Percentiles rank a stretch among this genome's conserved stretches.
Conservation (phyloP, 2,888 invertebrate species). For the Keiferia lycopersicella region DNA sequence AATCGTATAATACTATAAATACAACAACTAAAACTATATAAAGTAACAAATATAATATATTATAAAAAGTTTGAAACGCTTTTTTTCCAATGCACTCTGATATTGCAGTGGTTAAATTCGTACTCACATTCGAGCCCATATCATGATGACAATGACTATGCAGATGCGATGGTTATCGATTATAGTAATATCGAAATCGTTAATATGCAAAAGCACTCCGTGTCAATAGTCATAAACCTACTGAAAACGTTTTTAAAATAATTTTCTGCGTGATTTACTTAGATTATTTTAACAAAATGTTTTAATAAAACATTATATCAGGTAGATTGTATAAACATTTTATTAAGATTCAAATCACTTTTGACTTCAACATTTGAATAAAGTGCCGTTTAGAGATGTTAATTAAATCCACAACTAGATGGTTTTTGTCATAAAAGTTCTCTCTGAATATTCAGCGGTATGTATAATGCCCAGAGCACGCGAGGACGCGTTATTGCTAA, state of each 20-base stretch:
- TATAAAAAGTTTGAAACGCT: neutral
- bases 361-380: slow-evolving; percentile 18
- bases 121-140: slow-evolving; percentile 13
- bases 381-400: slow-evolving; percentile 52
- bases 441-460: slow-evolving; percentile 48
- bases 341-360: slow-evolving; percentile 9
- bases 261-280: neutral
- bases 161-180: slow-evolving; percentile 26
- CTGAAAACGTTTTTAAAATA: slow-evolving; percentile 10
- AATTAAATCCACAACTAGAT: slow-evolving; percentile 64
- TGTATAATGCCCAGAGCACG: slow-evolving; percentile 29
- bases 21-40: no score
- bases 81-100: slow-evolving; percentile 20
- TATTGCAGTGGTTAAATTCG: slow-evolving; percentile 12
- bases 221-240: slow-evolving; percentile 26
- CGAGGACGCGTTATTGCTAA: slow-evolving; percentile 27
- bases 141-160: slow-evolving; percentile 26
- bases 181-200: slow-evolving; percentile 27
- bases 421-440: slow-evolving; percentile 65
- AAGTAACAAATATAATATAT: neutral
- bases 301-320: slow-evolving; percentile 6
- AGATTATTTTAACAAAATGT: neutral
- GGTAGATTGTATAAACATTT: slow-evolving; percentile 12
- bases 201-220: slow-evolving; percentile 25
- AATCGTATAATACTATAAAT: no score